Evolutionary conservation across 2,888 invertebrate genomes (phyloP), one percentile per base, ranked within the genome.

Genomic region (Chrysolina haemoptera): DNA sequence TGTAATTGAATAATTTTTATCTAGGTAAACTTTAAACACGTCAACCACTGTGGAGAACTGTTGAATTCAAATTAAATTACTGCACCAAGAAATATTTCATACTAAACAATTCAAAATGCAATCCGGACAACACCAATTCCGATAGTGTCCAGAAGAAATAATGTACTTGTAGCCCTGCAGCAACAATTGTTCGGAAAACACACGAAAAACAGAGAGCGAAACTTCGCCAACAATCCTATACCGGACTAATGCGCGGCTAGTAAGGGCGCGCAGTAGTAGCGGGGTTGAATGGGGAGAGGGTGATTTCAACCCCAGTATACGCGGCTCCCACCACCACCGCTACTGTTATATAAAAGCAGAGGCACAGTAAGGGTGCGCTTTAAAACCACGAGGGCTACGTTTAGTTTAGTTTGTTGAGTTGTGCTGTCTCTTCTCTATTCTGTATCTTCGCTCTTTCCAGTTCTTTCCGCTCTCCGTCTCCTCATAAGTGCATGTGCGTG

Each of bases 371-470:
- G 86, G 86, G 85, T 83, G 83, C 86, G 88, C 88, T 85, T 89
- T 90, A 85, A 90, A 89, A 90, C 88, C 90, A 90, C 90, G 89
- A 89, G 89, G 90, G 90, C 88, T 85, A 88, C 89, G 89, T 89
- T 89, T 88, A 89, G 89, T 88, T 86, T 87, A 87, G 87, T 86
- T 86, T 85, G 85, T 85, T 87, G 84, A 83, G 85, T 86, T 81
- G 80, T 79, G 88, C 89, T 88, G 87, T 89, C 89, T 90, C 87
- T 90, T 82, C 84, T 83, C 82, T 80, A 79, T 89, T 82, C 79
- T 73, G 59, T 68, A 66, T 81, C 82, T 83, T 84, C 75, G 67
- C 72, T 62, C 74, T 71, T 62, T 74, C 22, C 27, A 46, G n/a
- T 14, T 40, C 50, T 53, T 68, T 77, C 76, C 76, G 68, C 79